phyloP scores from a whole-genome alignment of 2,797 vertebrate genomes.

The Platalea minor region DNA sequence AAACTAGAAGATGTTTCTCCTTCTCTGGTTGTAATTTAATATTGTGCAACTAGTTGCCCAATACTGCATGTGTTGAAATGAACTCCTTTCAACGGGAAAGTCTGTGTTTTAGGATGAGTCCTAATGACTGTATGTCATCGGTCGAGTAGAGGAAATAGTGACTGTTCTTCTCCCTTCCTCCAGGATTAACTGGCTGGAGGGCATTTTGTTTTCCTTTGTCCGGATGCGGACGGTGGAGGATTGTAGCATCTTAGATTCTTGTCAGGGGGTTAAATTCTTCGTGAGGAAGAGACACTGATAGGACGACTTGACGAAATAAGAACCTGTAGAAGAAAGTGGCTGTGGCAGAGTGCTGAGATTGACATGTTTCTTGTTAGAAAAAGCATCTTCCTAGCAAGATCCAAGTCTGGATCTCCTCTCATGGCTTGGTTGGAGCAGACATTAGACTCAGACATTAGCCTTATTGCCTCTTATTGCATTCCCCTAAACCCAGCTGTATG shows the following conservation, averaged over 20 bases:
- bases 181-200: neutral
- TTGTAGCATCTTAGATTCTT: neutral
- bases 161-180: neutral
- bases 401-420: neutral
- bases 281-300: neutral
- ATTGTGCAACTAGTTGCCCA: slow-evolving; percentile 44
- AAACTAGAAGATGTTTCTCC: neutral
- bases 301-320: neutral
- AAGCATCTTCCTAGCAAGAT: neutral
- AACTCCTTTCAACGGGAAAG: neutral
- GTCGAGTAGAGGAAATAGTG: slow-evolving; percentile 18
- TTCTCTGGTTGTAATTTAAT: slow-evolving; percentile 37
- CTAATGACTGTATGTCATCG: neutral
- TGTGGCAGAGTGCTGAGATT: neutral
- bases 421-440: neutral
- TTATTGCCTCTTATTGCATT: neutral
- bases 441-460: neutral
- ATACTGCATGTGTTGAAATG: slow-evolving; percentile 5
- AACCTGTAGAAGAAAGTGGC: neutral
- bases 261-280: neutral
- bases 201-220: neutral
- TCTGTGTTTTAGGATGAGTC: neutral
- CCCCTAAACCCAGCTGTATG: neutral
- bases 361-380: neutral
- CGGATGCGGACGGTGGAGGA: neutral